Evolutionary conservation across 2,113 vertebrate genomes (phyloP).

Genomic region (Mastomys coucha): DNA sequence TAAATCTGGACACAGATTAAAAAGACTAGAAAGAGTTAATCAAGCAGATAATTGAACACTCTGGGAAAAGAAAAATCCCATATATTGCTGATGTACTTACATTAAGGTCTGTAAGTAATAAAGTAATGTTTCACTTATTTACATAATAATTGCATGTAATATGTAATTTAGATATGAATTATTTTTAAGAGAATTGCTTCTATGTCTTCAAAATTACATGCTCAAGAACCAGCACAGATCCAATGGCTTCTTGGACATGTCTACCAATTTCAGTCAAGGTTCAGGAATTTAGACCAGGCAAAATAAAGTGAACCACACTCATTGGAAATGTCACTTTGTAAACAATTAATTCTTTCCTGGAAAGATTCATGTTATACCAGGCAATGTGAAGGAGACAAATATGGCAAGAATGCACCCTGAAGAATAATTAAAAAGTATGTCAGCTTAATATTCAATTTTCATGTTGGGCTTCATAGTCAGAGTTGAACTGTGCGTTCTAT

Average conservation of each 20-base stretch:
- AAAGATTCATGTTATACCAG: constrained; percentile 12
- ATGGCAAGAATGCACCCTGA: neutral
- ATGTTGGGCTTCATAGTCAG: neutral
- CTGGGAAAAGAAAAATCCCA: neutral
- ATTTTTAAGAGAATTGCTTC: constrained; percentile 30
- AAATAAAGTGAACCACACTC: neutral
- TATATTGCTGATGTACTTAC: neutral
- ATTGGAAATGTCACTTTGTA: constrained; percentile 12
- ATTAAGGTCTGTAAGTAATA: neutral
- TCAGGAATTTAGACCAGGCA: neutral
- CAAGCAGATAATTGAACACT: neutral
- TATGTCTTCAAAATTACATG: constrained; percentile 29
- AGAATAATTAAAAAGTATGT: constrained; percentile 44
- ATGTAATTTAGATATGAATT: neutral
- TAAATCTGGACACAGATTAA: neutral
- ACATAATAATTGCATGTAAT: constrained; percentile 8
- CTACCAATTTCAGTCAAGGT: neutral
- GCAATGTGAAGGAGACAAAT: constrained; percentile 20
- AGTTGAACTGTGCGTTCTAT: constrained; percentile 8
- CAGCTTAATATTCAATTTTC: constrained; percentile 14
- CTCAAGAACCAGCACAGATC: neutral
- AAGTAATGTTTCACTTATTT: neutral
- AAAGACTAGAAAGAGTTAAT: neutral
- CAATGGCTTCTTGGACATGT: neutral
- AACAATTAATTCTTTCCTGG: neutral